Evolutionary conservation across 2,888 invertebrate genomes (phyloP).

Genomic region (Caenorhabditis japonica): DNA sequence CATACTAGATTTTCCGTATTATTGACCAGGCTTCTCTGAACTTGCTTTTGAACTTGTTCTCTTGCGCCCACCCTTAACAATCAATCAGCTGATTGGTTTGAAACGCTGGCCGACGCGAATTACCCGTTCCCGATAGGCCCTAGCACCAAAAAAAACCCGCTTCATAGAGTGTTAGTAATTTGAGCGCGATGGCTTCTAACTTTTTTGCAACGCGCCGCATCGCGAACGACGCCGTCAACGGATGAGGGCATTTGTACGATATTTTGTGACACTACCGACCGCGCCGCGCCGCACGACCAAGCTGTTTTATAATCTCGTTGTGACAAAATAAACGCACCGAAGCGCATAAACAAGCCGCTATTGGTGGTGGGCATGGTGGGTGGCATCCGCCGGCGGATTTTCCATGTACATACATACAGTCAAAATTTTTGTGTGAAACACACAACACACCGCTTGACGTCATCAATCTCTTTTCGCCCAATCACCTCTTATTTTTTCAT

Average conservation of each 20-base stretch:
- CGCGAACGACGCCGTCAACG: not conserved
- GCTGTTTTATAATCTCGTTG: slow-evolving; percentile 49
- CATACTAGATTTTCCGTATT: too few relatives aligned
- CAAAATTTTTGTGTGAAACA: too few relatives aligned
- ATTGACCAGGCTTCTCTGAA: too few relatives aligned
- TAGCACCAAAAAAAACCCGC: too few relatives aligned
- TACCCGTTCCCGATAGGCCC: slow-evolving; percentile 32
- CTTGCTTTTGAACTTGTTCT: slow-evolving; percentile 1
- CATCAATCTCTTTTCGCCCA: too few relatives aligned
- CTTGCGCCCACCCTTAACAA: not conserved
- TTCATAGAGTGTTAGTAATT: too few relatives aligned
- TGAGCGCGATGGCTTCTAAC: too few relatives aligned
- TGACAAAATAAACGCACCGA: slow-evolving; percentile 52
- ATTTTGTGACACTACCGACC: too few relatives aligned
- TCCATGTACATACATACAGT: slow-evolving; percentile 6
- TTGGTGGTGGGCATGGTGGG: slow-evolving; percentile 1
- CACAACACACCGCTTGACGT: too few relatives aligned
- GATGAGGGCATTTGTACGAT: too few relatives aligned
- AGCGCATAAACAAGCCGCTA: slow-evolving; percentile 49
- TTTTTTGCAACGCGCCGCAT: not conserved
- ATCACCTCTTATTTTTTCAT: too few relatives aligned
- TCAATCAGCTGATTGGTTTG: slow-evolving; percentile 36
- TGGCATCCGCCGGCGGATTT: slow-evolving; percentile 15
- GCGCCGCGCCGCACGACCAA: not conserved
- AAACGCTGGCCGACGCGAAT: slow-evolving; percentile 31